Conservation (phyloP, 2,113 vertebrate genomes). For the Pleuronectes platessa region DNA sequence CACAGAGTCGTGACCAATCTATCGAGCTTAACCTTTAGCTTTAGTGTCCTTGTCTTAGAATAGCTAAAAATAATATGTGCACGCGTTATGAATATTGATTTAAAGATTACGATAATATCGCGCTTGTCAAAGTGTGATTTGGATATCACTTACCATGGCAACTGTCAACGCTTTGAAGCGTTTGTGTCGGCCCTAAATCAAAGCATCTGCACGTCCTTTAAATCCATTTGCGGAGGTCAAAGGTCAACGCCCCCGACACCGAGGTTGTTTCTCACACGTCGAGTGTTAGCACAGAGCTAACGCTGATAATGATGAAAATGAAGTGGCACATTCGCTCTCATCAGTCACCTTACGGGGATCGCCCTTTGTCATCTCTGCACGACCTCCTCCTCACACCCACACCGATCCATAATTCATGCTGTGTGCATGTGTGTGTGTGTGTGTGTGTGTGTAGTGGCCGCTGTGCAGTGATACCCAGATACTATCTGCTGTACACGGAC, state of each 20-base stretch:
- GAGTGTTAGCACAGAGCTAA: slow-evolving; percentile 12
- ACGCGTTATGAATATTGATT: neutral
- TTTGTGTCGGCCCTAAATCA: neutral
- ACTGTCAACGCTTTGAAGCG: neutral
- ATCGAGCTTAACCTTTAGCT: too few species aligned
- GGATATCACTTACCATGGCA: neutral
- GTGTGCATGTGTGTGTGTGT: slow-evolving; percentile 21
- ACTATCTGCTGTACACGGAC: slow-evolving; percentile 58
- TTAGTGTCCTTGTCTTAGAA: neutral
- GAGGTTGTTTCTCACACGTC: neutral
- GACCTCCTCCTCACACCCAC: slow-evolving; percentile 45
- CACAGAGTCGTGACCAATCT: too few species aligned
- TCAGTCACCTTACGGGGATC: slow-evolving; percentile 57
- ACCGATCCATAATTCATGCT: slow-evolving; percentile 74
- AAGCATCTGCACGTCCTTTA: slow-evolving; percentile 2
- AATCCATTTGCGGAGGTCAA: slow-evolving; percentile 8
- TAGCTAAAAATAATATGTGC: neutral
- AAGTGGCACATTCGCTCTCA: slow-evolving; percentile 27
- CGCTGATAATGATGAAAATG: slow-evolving; percentile 42
- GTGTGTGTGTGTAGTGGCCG: slow-evolving; percentile 30
- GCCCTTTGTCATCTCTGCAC: slow-evolving; percentile 46
- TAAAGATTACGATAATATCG: neutral
- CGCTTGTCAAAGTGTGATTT: neutral
- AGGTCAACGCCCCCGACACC: neutral
- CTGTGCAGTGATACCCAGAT: slow-evolving; percentile 61